Conservation (phyloP, 30 jellyfish, hydroid and myxozoan species). For the Mastigias papua region DNA sequence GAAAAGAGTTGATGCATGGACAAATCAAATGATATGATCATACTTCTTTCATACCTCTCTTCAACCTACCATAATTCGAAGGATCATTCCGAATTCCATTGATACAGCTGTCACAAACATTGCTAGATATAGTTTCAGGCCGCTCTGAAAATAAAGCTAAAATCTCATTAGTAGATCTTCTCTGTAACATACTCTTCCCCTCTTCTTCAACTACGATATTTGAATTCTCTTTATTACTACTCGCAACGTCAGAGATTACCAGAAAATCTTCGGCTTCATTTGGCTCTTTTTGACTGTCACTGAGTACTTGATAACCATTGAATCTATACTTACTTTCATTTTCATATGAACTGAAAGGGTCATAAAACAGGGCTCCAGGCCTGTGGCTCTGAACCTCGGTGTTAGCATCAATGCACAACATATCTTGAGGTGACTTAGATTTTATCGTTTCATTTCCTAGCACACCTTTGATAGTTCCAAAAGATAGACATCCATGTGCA, state of each 20-base stretch:
- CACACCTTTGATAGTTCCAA: no score
- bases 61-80: neutral
- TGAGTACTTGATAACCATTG: neutral
- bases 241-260: neutral
- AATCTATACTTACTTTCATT: neutral
- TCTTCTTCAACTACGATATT: neutral
- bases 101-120: neutral
- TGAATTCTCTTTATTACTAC: no score
- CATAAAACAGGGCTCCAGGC: neutral
- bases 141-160: neutral
- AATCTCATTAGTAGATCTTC: neutral
- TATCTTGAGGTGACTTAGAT: neutral
- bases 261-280: neutral
- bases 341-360: neutral
- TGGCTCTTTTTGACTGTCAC: neutral
- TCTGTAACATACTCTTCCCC: neutral
- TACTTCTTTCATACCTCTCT: neutral
- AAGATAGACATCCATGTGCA: no score
- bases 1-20: neutral
- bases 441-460: neutral
- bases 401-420: neutral
- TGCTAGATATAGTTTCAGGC: neutral
- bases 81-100: neutral
- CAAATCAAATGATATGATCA: neutral
- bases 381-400: no score